phyloP scores from a whole-genome alignment of 2,113 vertebrate genomes.

The Gnathonemus echidnorhynchus region DNA sequence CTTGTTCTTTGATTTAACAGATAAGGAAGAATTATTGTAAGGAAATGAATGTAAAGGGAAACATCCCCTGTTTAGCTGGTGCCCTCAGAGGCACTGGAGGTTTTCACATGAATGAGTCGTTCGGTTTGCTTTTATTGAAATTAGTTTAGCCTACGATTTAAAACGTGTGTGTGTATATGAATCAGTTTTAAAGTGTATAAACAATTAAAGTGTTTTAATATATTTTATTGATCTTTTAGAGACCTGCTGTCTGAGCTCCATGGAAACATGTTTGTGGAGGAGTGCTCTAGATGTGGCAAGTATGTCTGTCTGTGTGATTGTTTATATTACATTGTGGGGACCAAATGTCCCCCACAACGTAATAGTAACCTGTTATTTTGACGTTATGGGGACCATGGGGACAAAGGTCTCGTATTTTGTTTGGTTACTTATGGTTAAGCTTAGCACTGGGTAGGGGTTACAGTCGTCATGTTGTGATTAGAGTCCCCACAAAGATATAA shows the following conservation, averaged over 20 bases:
- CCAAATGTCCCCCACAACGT: too few relatives aligned
- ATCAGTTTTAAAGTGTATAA: too few relatives aligned
- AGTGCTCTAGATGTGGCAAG: conserved; percentile 92
- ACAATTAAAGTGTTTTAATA: not conserved
- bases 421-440: too few relatives aligned
- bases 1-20: not conserved
- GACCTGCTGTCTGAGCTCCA: conserved; percentile 88
- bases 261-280: conserved; percentile 97
- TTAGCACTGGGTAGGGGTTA: too few relatives aligned
- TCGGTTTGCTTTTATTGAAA: not conserved
- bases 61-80: not conserved
- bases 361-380: too few relatives aligned
- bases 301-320: conserved; percentile 36
- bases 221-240: conserved; percentile 48
- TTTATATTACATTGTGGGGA: too few relatives aligned
- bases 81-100: too few relatives aligned
- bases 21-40: not conserved
- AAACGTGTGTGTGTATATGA: not conserved
- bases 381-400: too few relatives aligned
- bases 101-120: too few relatives aligned
- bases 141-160: not conserved
- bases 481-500: too few relatives aligned
- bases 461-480: too few relatives aligned
- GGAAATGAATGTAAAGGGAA: not conserved
- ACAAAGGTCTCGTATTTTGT: too few relatives aligned